Evolutionary conservation across 2,113 vertebrate genomes (phyloP).

Genomic region (Cichladusa arquata): DNA sequence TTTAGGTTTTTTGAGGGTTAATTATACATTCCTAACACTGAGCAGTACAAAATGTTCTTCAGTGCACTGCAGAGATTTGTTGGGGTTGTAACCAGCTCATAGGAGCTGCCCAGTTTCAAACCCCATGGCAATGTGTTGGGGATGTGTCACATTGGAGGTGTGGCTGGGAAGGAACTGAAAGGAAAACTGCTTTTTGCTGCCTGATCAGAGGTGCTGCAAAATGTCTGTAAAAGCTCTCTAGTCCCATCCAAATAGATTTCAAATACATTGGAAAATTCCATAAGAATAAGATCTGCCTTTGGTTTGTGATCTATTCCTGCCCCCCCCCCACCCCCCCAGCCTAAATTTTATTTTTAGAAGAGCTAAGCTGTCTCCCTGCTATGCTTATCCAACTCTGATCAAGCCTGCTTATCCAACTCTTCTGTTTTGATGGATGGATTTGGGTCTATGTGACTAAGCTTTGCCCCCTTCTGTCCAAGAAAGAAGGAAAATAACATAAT

Average conservation of each 20-base stretch:
- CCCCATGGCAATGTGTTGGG: background rate
- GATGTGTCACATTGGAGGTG: background rate
- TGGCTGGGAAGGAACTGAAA: background rate
- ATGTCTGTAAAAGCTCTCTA: background rate
- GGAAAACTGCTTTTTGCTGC: background rate
- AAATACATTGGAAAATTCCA: background rate
- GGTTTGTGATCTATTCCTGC: background rate
- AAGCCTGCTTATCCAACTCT: background rate
- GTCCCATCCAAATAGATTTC: background rate
- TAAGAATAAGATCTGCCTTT: background rate
- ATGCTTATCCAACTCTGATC: background rate
- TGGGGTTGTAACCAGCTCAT: background rate
- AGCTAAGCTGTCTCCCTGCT: background rate
- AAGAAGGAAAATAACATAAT: slow-evolving; percentile 25
- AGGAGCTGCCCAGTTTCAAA: background rate
- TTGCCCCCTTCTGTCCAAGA: slow-evolving; percentile 2
- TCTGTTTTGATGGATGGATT: slow-evolving; percentile 52
- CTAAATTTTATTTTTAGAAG: slow-evolving; percentile 4
- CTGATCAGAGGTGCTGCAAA: background rate
- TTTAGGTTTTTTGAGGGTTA: background rate
- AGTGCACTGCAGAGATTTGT: background rate
- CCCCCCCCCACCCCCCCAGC: background rate
- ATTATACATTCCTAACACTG: background rate
- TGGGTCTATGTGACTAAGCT: slow-evolving; percentile 22
- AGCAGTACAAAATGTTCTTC: background rate